Base-by-base conservation (phyloP, 1,140 invertebrate species). In the Neodiprion lecontei region DNA sequence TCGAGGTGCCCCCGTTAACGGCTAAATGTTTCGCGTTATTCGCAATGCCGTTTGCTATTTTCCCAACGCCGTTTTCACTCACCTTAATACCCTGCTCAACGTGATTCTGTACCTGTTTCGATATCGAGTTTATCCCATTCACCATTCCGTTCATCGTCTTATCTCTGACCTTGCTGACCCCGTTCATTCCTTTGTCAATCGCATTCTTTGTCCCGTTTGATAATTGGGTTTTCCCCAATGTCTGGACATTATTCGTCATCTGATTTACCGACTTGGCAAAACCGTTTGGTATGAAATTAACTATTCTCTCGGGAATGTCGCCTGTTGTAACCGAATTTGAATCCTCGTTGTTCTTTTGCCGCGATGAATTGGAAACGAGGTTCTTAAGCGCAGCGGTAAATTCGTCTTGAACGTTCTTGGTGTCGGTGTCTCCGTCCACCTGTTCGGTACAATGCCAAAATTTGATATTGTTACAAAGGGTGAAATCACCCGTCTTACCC, bases 391-490 rank as follows among this genome's bases (percentile, higher is more conserved):
- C 90, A n/a, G 90, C 88, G 11, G 91, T 89, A 82, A 95, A 95
- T 78, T 95, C 93, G 11, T 92, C 90, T 80, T 95, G 93, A 0
- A 95, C 94, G n/a, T 91, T 91, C 3, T 89, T 85, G 9, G 92
- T 91, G 78, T 95, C 94, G 0, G 94, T 95, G 80, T 96, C 94
- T 0, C 95, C 95, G 80, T 96, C 94, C 10, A 96, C 92, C 94
- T 95, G 75, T 61, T 79, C 74, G 68, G 68, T 53, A 69, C 76
- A 77, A 72, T 79, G 77, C 79, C 71, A 68, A 49, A 75, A 48
- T 72, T 66, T 23, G 0, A 75, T 14, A 21, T 21, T 21, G 17
- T 21, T 21, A 21, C 17, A 21, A 21, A 21, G 0, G 17, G 17
- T 21, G 17, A 21, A 21, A 21, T 21, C 17, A 21, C 17, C 17